Evolutionary conservation across 2,888 invertebrate genomes (phyloP).

Genomic region (Clusia tigrina): DNA sequence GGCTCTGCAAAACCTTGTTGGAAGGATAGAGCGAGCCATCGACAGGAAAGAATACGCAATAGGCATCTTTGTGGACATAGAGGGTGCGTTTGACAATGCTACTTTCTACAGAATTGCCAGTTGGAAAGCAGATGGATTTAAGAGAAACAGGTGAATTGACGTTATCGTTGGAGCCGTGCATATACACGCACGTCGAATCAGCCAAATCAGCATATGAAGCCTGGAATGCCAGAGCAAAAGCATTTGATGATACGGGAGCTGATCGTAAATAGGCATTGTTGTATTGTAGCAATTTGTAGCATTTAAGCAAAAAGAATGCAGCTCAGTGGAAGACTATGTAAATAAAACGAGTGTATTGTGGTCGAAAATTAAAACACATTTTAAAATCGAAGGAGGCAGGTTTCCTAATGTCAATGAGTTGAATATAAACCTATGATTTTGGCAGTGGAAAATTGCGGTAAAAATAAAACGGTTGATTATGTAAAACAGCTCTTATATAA

Average conservation of each 20-base stretch:
- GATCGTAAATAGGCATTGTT: constrained; percentile 28
- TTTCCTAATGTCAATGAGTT: neutral
- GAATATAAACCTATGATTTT: neutral
- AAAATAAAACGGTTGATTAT: neutral
- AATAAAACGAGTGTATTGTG: neutral
- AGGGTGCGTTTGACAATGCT: too few relatives aligned
- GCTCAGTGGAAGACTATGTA: neutral
- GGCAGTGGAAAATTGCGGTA: neutral
- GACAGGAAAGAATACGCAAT: too few relatives aligned
- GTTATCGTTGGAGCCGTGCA: constrained; percentile 22
- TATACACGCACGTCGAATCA: constrained; percentile 20
- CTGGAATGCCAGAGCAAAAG: constrained; percentile 23
- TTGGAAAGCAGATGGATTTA: constrained; percentile 16
- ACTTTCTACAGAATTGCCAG: too few relatives aligned
- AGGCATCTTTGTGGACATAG: too few relatives aligned
- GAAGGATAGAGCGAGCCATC: too few relatives aligned
- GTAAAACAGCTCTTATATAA: neutral
- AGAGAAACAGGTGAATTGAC: constrained; percentile 26
- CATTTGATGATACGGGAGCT: constrained; percentile 26
- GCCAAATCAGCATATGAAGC: constrained; percentile 22
- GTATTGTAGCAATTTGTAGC: constrained; percentile 26
- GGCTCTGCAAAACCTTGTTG: too few relatives aligned
- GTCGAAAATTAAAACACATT: neutral
- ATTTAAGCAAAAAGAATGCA: constrained; percentile 11
- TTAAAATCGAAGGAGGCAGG: neutral